Percentiles rank a stretch among this genome's conserved stretches.
Conservation (phyloP, 2,113 vertebrate genomes). For the Centropus unirufus region DNA sequence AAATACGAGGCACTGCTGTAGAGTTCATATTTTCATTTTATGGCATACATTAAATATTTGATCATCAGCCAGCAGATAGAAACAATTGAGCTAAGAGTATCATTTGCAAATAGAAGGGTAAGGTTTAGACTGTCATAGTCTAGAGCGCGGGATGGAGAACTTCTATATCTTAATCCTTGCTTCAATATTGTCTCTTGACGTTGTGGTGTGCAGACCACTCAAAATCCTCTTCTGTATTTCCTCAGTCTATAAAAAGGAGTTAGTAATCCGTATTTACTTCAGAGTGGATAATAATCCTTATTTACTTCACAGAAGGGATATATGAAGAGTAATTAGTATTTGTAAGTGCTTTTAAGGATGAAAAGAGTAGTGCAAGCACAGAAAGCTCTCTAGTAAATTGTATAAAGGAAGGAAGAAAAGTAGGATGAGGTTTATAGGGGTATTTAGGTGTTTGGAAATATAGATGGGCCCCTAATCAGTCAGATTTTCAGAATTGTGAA, state of each 20-base stretch:
- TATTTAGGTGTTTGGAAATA: not conserved
- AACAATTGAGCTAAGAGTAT: not conserved
- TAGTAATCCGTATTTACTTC: slow-evolving; percentile 32
- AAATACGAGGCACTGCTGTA: slow-evolving; percentile 36
- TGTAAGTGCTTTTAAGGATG: slow-evolving; percentile 17
- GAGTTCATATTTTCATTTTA: slow-evolving; percentile 56
- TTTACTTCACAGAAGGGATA: slow-evolving; percentile 34
- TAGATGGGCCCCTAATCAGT: not conserved
- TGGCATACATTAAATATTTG: slow-evolving; percentile 52
- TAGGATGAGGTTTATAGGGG: not conserved
- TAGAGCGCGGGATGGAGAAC: not conserved
- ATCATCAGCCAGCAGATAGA: slow-evolving; percentile 15
- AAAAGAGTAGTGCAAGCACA: not conserved
- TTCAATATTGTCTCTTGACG: not conserved
- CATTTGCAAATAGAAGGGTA: not conserved
- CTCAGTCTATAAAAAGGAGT: not conserved
- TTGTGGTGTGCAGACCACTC: not conserved
- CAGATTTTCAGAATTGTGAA: not conserved
- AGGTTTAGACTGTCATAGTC: not conserved
- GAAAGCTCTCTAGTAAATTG: not conserved
- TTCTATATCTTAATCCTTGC: not conserved
- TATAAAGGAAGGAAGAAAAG: not conserved
- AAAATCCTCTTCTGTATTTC: not conserved
- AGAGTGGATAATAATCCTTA: slow-evolving; percentile 31
- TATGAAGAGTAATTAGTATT: slow-evolving; percentile 44